These are phyloP conservation scores for Typhlichthys subterraneus DNA, from an alignment of 2,797 vertebrate genomes.

Conservation along the genomic window DNA sequence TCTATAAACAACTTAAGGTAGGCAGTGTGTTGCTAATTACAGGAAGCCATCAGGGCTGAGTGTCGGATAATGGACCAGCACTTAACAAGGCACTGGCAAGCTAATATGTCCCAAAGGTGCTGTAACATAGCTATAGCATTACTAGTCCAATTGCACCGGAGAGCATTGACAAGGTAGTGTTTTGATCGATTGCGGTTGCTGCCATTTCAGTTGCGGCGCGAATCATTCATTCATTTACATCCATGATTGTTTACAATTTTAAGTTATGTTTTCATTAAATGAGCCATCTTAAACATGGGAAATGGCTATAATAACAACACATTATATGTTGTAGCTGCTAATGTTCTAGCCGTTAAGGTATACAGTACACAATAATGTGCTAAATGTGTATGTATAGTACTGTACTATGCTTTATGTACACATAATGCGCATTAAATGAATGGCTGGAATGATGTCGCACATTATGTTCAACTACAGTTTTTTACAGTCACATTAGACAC, in stretches of 20 bases:
- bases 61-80: constrained; percentile 32
- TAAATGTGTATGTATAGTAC: no score
- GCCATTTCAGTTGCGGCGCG: constrained; percentile 52
- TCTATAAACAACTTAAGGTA: constrained; percentile 19
- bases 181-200: constrained; percentile 54
- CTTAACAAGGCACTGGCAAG: constrained; percentile 31
- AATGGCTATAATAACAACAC: no score
- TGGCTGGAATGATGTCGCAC: no score
- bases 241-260: not conserved
- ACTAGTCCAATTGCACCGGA: constrained; percentile 61
- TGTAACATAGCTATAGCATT: constrained; percentile 58
- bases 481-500: no score
- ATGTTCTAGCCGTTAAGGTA: no score
- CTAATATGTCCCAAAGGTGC: constrained; percentile 62
- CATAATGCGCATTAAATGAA: no score
- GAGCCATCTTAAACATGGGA: no score
- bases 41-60: constrained; percentile 49
- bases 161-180: constrained; percentile 45
- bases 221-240: constrained; percentile 44
- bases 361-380: no score
- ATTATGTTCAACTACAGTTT: no score
- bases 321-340: no score
- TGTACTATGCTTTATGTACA: no score
- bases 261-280: no score
- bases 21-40: constrained; percentile 45